Conservation (phyloP, 2,113 vertebrate genomes). For the Corydoras maculifer region DNA sequence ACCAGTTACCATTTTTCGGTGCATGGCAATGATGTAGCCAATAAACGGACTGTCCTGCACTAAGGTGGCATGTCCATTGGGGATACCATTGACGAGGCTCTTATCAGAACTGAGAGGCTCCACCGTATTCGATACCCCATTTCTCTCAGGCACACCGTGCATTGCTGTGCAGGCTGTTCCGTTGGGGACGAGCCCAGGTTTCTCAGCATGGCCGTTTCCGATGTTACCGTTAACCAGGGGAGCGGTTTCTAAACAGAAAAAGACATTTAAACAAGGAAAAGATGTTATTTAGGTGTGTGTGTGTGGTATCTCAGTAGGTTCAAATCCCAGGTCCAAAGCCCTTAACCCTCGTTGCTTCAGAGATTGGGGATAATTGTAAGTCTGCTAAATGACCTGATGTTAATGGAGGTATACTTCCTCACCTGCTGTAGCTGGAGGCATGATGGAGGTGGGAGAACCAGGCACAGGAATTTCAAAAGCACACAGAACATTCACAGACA, state of each 20-base stretch:
- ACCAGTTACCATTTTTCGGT: conserved; percentile 93
- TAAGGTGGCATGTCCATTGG: conserved; percentile 76
- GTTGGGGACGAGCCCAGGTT: conserved; percentile 74
- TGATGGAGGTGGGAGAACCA: conserved; percentile 80
- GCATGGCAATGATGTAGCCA: conserved; percentile 96
- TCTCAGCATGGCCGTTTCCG: conserved; percentile 63
- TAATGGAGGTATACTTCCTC: conserved; percentile 16
- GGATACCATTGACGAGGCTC: conserved; percentile 64
- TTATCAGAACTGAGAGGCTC: conserved; percentile 76
- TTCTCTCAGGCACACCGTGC: conserved; percentile 72
- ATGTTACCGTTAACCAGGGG: conserved; percentile 66
- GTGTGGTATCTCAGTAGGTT: too few species aligned
- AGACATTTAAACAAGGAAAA: not conserved
- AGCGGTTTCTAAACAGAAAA: conserved; percentile 48
- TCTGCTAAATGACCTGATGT: not conserved
- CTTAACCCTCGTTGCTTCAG: too few species aligned
- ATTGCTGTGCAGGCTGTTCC: conserved; percentile 77
- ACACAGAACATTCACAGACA: conserved; percentile 86
- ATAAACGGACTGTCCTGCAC: conserved; percentile 81
- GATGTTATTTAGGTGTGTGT: too few species aligned
- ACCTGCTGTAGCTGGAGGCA: conserved; percentile 82
- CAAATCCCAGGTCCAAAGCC: too few species aligned
- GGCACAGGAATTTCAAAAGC: conserved; percentile 93
- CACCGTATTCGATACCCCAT: conserved; percentile 77
- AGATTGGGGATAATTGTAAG: too few species aligned